Conservation (phyloP, 2,888 invertebrate genomes). For the Trissolcus japonicus region DNA sequence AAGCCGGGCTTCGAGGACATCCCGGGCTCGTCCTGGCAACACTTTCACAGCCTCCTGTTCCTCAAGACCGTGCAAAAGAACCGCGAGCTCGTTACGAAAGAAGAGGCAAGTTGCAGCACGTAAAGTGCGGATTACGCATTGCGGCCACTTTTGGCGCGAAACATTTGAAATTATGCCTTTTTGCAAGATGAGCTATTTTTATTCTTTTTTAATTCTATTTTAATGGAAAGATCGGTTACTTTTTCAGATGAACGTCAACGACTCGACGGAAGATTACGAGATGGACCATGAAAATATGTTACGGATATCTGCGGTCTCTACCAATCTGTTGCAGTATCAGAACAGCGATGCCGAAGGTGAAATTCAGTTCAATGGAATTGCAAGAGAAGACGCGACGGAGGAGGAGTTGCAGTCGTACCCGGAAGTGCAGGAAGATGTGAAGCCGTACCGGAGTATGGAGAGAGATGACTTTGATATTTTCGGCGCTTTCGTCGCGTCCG, state of each 20-base stretch:
- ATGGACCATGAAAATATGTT: conserved; percentile 39
- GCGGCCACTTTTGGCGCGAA: conserved; percentile 12
- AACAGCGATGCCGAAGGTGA: conserved; percentile 24
- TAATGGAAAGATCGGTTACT: background rate
- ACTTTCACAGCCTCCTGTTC: conserved; percentile 49
- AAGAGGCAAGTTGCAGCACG: conserved; percentile 21
- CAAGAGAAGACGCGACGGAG: conserved; percentile 10
- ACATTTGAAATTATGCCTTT: conserved; percentile 6
- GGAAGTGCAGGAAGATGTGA: conserved; percentile 14
- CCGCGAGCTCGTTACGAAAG: conserved; percentile 33
- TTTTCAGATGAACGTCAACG: conserved; percentile 15
- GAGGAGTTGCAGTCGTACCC: conserved; percentile 13
- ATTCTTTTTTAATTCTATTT: background rate
- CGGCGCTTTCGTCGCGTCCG: conserved; percentile 48
- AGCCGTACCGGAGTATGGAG: background rate
- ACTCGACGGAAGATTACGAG: conserved; percentile 35
- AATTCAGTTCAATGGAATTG: conserved; percentile 17
- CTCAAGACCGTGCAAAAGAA: conserved; percentile 43
- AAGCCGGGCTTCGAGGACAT: conserved; percentile 51
- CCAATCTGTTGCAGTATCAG: conserved; percentile 33
- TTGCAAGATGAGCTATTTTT: background rate
- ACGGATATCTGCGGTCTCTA: conserved; percentile 34
- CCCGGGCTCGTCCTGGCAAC: conserved; percentile 52
- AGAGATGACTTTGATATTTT: conserved; percentile 51
- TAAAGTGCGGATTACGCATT: background rate